These are phyloP conservation scores for Scartelaos histophorus DNA, from an alignment of 2,113 vertebrate species.

Conservation along the genomic window DNA sequence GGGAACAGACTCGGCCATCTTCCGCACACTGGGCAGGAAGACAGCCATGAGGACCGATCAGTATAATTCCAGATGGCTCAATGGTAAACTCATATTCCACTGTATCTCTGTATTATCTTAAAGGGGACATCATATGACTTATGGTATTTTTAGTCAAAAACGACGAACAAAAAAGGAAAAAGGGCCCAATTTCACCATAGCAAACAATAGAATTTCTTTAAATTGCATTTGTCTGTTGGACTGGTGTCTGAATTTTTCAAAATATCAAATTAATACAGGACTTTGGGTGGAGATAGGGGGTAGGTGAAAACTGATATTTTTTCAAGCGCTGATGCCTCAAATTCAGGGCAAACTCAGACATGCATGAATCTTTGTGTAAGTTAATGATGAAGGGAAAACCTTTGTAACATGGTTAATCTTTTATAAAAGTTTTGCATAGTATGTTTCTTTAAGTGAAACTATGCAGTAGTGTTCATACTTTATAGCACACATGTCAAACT, in stretches of 20 bases:
- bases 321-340: background rate
- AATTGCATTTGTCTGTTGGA: too few relatives aligned
- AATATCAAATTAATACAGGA: too few relatives aligned
- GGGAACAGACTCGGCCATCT: conserved; percentile 97
- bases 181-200: too few relatives aligned
- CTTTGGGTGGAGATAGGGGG: too few relatives aligned
- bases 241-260: too few relatives aligned
- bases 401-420: too few relatives aligned
- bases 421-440: background rate
- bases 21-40: conserved; percentile 95
- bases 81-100: conserved; percentile 78
- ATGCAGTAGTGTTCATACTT: background rate
- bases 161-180: background rate
- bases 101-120: background rate
- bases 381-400: too few relatives aligned
- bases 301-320: background rate
- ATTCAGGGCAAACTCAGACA: background rate
- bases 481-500: too few relatives aligned
- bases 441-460: background rate
- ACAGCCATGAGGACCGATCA: conserved; percentile 98
- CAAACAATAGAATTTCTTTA: too few relatives aligned
- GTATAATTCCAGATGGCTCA: conserved; percentile 98
- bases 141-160: background rate
- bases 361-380: too few relatives aligned
- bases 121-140: background rate